phyloP scores from a whole-genome alignment of 1,140 invertebrate species.

The Eupeodes corollae region DNA sequence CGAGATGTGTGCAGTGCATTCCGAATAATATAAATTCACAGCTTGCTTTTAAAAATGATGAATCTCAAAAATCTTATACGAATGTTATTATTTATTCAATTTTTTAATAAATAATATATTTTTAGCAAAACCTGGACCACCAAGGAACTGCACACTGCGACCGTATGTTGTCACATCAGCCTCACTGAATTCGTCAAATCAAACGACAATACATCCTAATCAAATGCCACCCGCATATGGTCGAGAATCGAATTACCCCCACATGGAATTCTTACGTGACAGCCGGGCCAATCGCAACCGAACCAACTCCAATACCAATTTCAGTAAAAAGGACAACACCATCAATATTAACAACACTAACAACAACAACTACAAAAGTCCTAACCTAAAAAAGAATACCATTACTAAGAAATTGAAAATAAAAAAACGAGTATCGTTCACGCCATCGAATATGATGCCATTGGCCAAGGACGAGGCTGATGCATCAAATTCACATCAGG shows the following conservation, averaged over 20 bases:
- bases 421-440: slow-evolving; percentile 35
- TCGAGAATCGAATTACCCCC: slow-evolving; percentile 37
- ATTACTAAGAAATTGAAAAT: slow-evolving; percentile 18
- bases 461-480: slow-evolving; percentile 20
- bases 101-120: too few species aligned
- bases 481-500: slow-evolving; percentile 11
- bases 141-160: slow-evolving; percentile 72
- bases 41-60: too few species aligned
- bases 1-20: too few species aligned
- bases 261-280: slow-evolving; percentile 38
- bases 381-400: slow-evolving; percentile 20
- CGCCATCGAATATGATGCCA: slow-evolving; percentile 31
- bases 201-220: slow-evolving; percentile 37
- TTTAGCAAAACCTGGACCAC: slow-evolving; percentile 61
- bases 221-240: slow-evolving; percentile 36
- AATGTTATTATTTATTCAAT: too few species aligned
- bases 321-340: slow-evolving; percentile 7
- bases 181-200: slow-evolving; percentile 37
- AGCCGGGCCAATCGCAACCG: slow-evolving; percentile 13
- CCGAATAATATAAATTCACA: too few species aligned
- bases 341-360: slow-evolving; percentile 9
- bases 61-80: too few species aligned
- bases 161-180: slow-evolving; percentile 36
- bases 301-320: slow-evolving; percentile 3
- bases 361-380: slow-evolving; percentile 7